A percentile compares a stretch with the other conserved stretches of the same genome.
Evolutionary conservation across 2,888 invertebrate species (phyloP).

Genomic region (Tolmerus cingulatus): DNA sequence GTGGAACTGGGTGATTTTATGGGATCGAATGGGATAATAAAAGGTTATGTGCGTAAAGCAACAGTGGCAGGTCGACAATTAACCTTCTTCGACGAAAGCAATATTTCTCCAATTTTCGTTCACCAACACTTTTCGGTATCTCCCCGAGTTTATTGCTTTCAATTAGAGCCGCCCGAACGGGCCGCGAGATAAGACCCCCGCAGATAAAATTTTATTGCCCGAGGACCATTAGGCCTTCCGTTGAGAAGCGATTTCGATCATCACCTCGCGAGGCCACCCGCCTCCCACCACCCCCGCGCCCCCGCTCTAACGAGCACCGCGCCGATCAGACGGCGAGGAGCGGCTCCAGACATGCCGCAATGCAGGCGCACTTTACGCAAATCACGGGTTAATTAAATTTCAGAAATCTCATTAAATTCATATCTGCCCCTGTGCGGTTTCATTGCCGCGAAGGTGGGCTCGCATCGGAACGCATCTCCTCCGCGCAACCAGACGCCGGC

Average conservation of each 20-base stretch:
- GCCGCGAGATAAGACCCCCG: not conserved
- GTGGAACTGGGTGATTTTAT: not conserved
- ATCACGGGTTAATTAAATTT: constrained; percentile 27
- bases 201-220: constrained; percentile 24
- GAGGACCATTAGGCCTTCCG: not conserved
- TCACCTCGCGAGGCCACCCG: not conserved
- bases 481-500: not conserved
- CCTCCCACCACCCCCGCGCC: not conserved
- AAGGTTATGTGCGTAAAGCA: not conserved
- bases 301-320: not conserved
- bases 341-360: not conserved
- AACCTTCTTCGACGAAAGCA: not conserved
- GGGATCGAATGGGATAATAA: not conserved
- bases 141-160: not conserved
- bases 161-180: not conserved
- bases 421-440: constrained; percentile 2
- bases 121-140: not conserved
- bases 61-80: not conserved
- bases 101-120: not conserved
- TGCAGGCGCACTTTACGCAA: constrained; percentile 21
- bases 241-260: constrained; percentile 11
- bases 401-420: constrained; percentile 22
- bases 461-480: not conserved
- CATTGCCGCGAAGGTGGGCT: not conserved
- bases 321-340: not conserved